These are phyloP conservation scores for Anseranas semipalmata DNA, from an alignment of 2,113 vertebrate genomes.

Conservation along the genomic window DNA sequence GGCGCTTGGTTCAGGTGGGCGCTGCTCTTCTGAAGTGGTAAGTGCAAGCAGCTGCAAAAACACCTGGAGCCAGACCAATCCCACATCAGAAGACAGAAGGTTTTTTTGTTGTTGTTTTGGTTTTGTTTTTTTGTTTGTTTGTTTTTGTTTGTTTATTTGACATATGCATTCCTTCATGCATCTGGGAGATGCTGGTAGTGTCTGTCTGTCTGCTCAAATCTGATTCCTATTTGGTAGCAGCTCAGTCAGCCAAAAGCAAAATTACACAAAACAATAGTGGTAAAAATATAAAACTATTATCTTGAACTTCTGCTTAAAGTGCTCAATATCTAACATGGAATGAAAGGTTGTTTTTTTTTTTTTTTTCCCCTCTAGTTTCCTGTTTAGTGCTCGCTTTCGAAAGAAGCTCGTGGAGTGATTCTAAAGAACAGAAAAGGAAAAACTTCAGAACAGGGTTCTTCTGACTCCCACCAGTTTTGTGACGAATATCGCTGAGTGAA, in stretches of 20 bases:
- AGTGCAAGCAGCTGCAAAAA: not conserved
- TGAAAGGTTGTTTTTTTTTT: not conserved
- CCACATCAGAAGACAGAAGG: constrained; percentile 15
- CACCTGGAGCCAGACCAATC: not conserved
- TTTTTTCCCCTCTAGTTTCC: not conserved
- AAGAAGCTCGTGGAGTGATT: not conserved
- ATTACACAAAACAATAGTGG: not conserved
- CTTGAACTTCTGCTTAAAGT: not conserved
- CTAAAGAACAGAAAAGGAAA: not conserved
- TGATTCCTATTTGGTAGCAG: not conserved
- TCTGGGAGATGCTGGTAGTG: not conserved
- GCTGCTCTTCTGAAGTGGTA: fast-evolving
- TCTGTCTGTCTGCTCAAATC: not conserved
- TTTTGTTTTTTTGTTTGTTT: not conserved
- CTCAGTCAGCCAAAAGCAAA: not conserved
- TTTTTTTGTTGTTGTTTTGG: not conserved
- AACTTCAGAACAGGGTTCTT: not conserved
- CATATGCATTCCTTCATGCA: not conserved
- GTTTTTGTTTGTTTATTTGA: not conserved
- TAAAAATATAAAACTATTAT: not conserved
- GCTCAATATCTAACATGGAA: not conserved
- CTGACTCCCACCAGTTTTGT: not conserved
- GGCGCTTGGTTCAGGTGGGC: not conserved
- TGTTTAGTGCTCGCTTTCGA: not conserved
- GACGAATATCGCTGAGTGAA: not conserved